Conservation (phyloP, 2,888 invertebrate species). For the Meiosimyza platycephala region DNA sequence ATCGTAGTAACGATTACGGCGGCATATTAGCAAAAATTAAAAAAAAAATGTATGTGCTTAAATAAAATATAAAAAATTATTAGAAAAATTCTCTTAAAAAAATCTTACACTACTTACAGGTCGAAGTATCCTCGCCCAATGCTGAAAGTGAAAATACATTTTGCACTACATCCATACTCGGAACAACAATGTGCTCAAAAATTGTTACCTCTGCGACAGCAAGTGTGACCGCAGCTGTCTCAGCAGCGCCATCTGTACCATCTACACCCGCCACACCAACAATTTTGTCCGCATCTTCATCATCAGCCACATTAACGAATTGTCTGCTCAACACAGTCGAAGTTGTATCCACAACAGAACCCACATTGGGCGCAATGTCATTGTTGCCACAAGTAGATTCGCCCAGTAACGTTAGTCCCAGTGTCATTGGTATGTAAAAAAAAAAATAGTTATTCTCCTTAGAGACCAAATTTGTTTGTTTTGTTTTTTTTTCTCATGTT, state of each 20-base stretch:
- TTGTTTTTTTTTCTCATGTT: neutral
- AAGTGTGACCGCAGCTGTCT: slow-evolving; percentile 60
- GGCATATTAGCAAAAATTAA: no score
- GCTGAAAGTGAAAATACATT: slow-evolving; percentile 67
- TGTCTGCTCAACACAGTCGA: slow-evolving; percentile 33
- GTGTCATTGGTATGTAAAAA: slow-evolving; percentile 48
- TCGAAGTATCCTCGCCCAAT: slow-evolving; percentile 68
- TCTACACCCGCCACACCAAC: slow-evolving; percentile 36
- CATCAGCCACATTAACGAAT: slow-evolving; percentile 34
- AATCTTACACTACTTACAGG: slow-evolving; percentile 51
- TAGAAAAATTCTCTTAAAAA: neutral
- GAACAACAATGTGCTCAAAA: slow-evolving; percentile 67
- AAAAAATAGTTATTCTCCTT: neutral
- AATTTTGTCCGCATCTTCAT: slow-evolving; percentile 33
- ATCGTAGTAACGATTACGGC: no score
- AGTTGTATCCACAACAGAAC: slow-evolving; percentile 45
- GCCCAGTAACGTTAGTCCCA: slow-evolving; percentile 42
- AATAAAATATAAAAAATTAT: no score
- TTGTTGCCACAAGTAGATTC: slow-evolving; percentile 42
- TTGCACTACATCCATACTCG: slow-evolving; percentile 66
- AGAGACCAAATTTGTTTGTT: neutral
- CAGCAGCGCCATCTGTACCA: slow-evolving; percentile 34
- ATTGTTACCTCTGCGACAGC: slow-evolving; percentile 63
- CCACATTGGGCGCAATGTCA: slow-evolving; percentile 44
- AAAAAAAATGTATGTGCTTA: no score